A percentile compares a stretch with the other conserved stretches of the same genome.
Conservation (phyloP, 2,888 invertebrate species). For the Leuctra nigra region DNA sequence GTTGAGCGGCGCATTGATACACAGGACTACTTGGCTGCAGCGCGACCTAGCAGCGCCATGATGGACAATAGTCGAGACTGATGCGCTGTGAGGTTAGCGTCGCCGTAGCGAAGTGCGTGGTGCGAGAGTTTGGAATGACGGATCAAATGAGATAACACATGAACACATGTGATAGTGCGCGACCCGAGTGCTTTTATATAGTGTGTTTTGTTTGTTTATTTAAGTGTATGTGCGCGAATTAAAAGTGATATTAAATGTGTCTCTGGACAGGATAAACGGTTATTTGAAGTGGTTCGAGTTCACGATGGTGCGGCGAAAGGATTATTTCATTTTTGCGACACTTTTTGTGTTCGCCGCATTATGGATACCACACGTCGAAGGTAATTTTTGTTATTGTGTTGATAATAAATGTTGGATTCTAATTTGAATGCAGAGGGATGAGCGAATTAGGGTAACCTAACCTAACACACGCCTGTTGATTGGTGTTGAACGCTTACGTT, state of each 20-base stretch:
- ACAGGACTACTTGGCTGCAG: conserved; percentile 43
- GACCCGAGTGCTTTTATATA: conserved; percentile 4
- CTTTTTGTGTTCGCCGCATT: conserved; percentile 17
- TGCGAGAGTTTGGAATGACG: not conserved
- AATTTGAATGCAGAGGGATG: not conserved
- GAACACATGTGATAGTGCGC: conserved; percentile 19
- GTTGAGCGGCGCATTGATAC: conserved; percentile 34
- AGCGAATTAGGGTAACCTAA: too few relatives aligned
- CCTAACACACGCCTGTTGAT: too few relatives aligned
- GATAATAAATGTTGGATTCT: not conserved
- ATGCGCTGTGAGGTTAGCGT: conserved; percentile 18
- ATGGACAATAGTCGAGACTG: conserved; percentile 38
- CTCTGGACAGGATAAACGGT: conserved; percentile 19
- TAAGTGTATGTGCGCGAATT: conserved; percentile 20
- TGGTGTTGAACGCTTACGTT: not conserved
- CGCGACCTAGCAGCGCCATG: conserved; percentile 30
- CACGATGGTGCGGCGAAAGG: conserved; percentile 24
- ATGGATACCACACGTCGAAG: conserved; percentile 19
- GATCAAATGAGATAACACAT: conserved; percentile 1
- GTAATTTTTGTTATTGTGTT: not conserved
- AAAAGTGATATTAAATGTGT: conserved; percentile 23
- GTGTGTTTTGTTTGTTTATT: conserved; percentile 19
- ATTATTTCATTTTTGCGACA: conserved; percentile 23
- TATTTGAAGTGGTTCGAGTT: conserved; percentile 9
- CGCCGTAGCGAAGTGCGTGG: not conserved